Percentiles rank a stretch among this genome's conserved stretches.
These are phyloP conservation scores for Neostethus bicornis DNA, from an alignment of 2,797 vertebrate genomes.

Conservation along the genomic window DNA sequence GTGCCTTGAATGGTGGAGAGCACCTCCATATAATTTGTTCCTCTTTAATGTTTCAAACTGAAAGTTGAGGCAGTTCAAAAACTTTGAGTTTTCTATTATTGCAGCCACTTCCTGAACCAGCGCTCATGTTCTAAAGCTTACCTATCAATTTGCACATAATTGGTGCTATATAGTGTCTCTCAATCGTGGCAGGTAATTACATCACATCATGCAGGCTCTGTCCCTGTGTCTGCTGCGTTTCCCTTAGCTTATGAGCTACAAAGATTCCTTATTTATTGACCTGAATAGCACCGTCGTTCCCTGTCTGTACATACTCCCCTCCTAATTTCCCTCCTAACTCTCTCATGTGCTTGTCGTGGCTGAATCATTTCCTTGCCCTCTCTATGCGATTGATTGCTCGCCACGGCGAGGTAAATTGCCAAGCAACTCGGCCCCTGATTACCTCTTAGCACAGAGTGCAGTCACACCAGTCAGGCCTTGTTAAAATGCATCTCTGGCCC, in stretches of 20 bases:
- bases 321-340: slow-evolving; percentile 68
- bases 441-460: slow-evolving; percentile 81
- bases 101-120: slow-evolving; percentile 16
- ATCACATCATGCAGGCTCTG: slow-evolving; percentile 50
- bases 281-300: slow-evolving; percentile 60
- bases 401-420: slow-evolving; percentile 82
- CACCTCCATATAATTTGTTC: slow-evolving; percentile 24
- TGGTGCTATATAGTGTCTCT: slow-evolving; percentile 29
- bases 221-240: slow-evolving; percentile 50
- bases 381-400: slow-evolving; percentile 82
- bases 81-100: slow-evolving; percentile 32
- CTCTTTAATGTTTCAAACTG: slow-evolving; percentile 17
- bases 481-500: slow-evolving; percentile 80
- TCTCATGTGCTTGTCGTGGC: slow-evolving; percentile 66
- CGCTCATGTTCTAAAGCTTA: slow-evolving; percentile 18
- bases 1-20: slow-evolving; percentile 30
- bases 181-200: slow-evolving; percentile 53
- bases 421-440: slow-evolving; percentile 81
- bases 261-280: slow-evolving; percentile 74
- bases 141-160: slow-evolving; percentile 38
- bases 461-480: slow-evolving; percentile 75
- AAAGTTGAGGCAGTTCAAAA: slow-evolving; percentile 34
- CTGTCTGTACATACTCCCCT: slow-evolving; percentile 60
- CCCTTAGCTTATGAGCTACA: slow-evolving; percentile 38
- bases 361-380: slow-evolving; percentile 83